phyloP scores from a whole-genome alignment of 2,797 vertebrate genomes.

The Myotis pilosus region DNA sequence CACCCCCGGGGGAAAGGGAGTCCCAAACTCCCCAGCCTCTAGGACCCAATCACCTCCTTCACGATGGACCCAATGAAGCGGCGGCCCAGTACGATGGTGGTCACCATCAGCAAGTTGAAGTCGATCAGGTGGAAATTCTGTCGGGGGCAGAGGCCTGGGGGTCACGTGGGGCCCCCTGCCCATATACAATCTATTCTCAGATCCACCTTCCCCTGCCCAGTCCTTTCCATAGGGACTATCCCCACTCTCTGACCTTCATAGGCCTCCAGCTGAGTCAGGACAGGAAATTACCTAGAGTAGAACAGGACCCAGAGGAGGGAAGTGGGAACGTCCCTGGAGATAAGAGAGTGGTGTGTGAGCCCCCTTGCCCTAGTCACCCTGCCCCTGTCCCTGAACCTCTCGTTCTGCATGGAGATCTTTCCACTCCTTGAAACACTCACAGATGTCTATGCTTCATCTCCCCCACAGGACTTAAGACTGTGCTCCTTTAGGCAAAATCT shows the following conservation, averaged over 20 bases:
- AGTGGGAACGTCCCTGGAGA: slow-evolving; percentile 72
- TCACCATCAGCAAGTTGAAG: slow-evolving; percentile 98
- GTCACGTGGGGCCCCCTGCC: slow-evolving; percentile 54
- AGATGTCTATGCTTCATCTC: background rate
- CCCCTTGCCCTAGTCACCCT: slow-evolving; percentile 17
- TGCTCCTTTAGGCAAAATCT: background rate
- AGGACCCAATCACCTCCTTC: slow-evolving; percentile 91
- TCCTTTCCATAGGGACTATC: slow-evolving; percentile 62
- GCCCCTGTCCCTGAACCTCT: slow-evolving; percentile 20
- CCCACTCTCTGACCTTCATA: slow-evolving; percentile 73
- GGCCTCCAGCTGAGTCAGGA: slow-evolving; percentile 71
- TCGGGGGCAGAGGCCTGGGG: slow-evolving; percentile 64
- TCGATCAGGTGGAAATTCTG: slow-evolving; percentile 99
- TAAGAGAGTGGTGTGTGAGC: slow-evolving; percentile 64
- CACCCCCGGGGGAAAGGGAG: background rate
- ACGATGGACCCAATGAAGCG: slow-evolving; percentile 95
- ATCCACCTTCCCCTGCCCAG: slow-evolving; percentile 59
- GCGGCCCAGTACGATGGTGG: slow-evolving; percentile 93
- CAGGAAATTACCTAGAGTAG: slow-evolving; percentile 75
- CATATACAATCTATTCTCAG: background rate
- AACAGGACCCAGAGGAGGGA: slow-evolving; percentile 71
- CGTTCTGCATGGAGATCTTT: background rate
- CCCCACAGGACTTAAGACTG: background rate
- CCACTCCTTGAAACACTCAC: background rate
- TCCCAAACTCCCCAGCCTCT: slow-evolving; percentile 56